Evolutionary conservation across 1,140 invertebrate species (phyloP).

Genomic region (Caenorhabditis briggsae): DNA sequence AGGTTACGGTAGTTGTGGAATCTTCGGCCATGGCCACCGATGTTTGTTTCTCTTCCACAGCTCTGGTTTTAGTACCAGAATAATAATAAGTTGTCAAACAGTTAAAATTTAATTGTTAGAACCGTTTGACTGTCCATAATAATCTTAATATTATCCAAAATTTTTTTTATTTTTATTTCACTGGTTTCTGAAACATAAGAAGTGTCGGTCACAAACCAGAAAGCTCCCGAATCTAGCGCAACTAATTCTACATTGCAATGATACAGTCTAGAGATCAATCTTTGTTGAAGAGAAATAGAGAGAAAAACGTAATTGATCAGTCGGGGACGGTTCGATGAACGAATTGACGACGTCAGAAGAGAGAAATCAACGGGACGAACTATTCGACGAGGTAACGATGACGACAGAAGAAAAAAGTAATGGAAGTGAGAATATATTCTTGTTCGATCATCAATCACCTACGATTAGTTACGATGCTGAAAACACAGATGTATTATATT

Average conservation of each 20-base stretch:
- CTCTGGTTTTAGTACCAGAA: too few relatives aligned
- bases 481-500: slow-evolving; percentile 9
- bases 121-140: too few relatives aligned
- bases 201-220: slow-evolving; percentile 1
- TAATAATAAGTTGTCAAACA: too few relatives aligned
- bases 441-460: slow-evolving; percentile 38
- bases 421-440: neutral
- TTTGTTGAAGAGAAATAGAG: neutral
- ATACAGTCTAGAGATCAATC: slow-evolving; percentile 1
- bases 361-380: slow-evolving; percentile 15
- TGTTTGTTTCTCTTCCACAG: too few relatives aligned
- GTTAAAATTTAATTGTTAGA: too few relatives aligned
- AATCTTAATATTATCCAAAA: too few relatives aligned
- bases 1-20: too few relatives aligned
- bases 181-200: neutral
- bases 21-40: too few relatives aligned
- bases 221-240: neutral
- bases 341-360: neutral
- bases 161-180: neutral
- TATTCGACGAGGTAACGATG: slow-evolving; percentile 2
- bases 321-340: slow-evolving; percentile 12
- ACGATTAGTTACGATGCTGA: slow-evolving; percentile 18
- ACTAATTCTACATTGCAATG: neutral
- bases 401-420: neutral
- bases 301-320: slow-evolving; percentile 28